Conservation (phyloP, 1,140 invertebrate species). For the Heliconius eleuchia region DNA sequence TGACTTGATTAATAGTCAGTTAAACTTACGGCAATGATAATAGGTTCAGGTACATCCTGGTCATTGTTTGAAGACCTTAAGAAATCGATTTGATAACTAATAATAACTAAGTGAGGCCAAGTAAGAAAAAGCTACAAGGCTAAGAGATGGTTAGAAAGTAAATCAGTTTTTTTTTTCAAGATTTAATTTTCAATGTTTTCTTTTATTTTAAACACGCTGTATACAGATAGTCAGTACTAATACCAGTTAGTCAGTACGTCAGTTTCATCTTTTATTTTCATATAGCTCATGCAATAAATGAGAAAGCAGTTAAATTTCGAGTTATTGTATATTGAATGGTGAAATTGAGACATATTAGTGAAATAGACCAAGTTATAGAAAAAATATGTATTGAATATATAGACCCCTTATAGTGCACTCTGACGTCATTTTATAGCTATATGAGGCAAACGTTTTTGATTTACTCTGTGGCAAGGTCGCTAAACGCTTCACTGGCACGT, state of each 20-base stretch:
- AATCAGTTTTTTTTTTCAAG: not conserved
- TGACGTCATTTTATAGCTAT: too few species aligned
- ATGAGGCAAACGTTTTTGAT: slow-evolving; percentile 40
- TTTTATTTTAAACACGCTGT: not conserved
- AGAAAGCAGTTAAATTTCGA: too few species aligned
- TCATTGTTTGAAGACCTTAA: slow-evolving; percentile 29
- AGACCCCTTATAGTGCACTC: too few species aligned
- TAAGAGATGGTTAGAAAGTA: not conserved
- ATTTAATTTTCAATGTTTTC: not conserved
- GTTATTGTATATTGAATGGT: too few species aligned
- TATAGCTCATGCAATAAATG: too few species aligned
- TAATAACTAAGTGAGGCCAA: slow-evolving; percentile 4
- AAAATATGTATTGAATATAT: too few species aligned
- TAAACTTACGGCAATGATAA: not conserved
- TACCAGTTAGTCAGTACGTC: too few species aligned
- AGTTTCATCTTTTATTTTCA: too few species aligned
- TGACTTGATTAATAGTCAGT: not conserved
- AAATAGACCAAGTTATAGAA: too few species aligned
- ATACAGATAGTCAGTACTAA: too few species aligned
- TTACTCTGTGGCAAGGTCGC: slow-evolving; percentile 40
- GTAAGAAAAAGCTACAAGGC: not conserved
- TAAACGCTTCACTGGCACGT: slow-evolving; percentile 28
- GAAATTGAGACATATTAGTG: too few species aligned
- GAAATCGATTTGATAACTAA: slow-evolving; percentile 16
- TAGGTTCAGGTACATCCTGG: slow-evolving; percentile 26